Percentiles rank a stretch among this genome's conserved stretches.
These are phyloP conservation scores for Mystacornis crossleyi DNA, from an alignment of 2,113 vertebrate species.

Conservation along the genomic window DNA sequence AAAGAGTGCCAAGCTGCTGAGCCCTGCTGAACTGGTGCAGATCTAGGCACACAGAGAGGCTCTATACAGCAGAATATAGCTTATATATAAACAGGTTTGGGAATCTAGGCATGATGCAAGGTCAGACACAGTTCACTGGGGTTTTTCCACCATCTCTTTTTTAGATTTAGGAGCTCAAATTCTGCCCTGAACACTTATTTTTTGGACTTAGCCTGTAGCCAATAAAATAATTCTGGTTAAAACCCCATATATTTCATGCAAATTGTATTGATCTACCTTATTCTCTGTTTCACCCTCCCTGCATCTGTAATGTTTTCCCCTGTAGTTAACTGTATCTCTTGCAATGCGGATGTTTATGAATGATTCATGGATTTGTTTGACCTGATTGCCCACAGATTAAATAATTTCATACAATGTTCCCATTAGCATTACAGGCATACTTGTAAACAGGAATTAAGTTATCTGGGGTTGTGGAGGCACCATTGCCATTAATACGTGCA, in stretches of 20 bases:
- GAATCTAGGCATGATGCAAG: not conserved
- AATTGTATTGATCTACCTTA: not conserved
- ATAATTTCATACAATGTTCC: not conserved
- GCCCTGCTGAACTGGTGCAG: not conserved
- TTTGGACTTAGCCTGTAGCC: not conserved
- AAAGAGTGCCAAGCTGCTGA: not conserved
- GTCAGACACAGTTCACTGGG: not conserved
- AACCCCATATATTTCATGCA: not conserved
- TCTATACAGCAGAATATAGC: not conserved
- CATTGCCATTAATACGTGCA: not conserved
- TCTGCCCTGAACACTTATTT: not conserved
- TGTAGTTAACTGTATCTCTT: not conserved
- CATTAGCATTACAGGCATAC: not conserved
- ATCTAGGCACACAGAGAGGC: not conserved
- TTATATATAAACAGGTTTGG: not conserved
- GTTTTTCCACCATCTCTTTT: not conserved
- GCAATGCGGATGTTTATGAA: not conserved
- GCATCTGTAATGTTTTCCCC: not conserved
- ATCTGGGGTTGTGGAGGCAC: not conserved
- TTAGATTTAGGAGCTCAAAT: not conserved
- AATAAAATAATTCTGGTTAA: not conserved
- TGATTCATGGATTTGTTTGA: slow-evolving; percentile 17
- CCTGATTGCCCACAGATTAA: slow-evolving; percentile 24
- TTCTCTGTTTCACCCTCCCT: not conserved
- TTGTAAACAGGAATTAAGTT: slow-evolving; percentile 4